A percentile compares a stretch with the other conserved stretches of the same genome.
These are phyloP conservation scores for Liparis tanakae DNA, from an alignment of 2,797 vertebrate species.

Conservation along the genomic window DNA sequence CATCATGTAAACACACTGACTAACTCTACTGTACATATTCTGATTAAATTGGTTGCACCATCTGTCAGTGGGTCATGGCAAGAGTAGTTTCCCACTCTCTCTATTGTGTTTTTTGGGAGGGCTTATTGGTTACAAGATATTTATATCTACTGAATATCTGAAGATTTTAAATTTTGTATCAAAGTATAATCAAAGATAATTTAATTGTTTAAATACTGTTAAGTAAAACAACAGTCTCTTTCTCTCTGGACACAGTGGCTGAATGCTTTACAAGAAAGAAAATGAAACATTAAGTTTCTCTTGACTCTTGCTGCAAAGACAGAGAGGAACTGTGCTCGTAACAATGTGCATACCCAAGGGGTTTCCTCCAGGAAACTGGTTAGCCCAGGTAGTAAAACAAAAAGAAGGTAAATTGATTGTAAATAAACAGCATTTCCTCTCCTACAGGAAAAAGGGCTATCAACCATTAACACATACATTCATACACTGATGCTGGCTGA, in stretches of 20 bases:
- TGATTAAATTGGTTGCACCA: neutral
- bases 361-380: neutral
- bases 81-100: neutral
- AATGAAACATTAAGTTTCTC: neutral
- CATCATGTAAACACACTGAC: no score
- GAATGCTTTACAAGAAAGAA: neutral
- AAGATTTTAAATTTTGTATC: neutral
- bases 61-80: no score
- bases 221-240: neutral
- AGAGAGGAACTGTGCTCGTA: neutral
- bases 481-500: neutral
- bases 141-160: neutral
- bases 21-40: neutral
- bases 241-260: neutral
- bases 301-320: conserved; percentile 6
- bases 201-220: neutral
- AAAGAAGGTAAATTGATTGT: neutral
- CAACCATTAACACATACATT: neutral
- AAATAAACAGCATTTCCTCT: neutral
- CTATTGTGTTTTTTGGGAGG: neutral
- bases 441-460: neutral
- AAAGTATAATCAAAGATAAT: neutral
- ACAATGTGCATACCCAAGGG: neutral
- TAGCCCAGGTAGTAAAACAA: neutral
- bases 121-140: neutral